Percentiles rank a stretch among this genome's conserved stretches.
Conservation (phyloP, 1,140 invertebrate genomes). For the Xylocopa sonorina region DNA sequence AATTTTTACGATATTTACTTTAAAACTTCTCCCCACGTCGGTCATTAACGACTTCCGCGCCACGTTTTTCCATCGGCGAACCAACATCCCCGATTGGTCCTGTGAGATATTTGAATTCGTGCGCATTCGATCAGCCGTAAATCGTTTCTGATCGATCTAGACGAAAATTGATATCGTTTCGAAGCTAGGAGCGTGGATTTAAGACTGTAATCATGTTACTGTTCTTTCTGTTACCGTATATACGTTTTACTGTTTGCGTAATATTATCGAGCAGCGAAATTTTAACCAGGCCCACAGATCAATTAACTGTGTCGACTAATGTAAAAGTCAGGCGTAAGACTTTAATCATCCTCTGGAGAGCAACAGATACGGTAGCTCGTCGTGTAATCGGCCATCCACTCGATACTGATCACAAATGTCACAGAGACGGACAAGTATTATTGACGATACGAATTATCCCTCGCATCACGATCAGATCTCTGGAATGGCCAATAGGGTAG, state of each 20-base stretch:
- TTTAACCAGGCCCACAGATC: no score
- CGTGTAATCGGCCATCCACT: slow-evolving; percentile 16
- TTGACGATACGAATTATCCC: slow-evolving; percentile 65
- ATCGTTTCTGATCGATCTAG: slow-evolving; percentile 63
- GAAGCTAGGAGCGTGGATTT: no score
- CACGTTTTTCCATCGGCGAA: slow-evolving; percentile 52
- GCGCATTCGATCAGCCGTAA: slow-evolving; percentile 47
- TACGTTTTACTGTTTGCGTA: no score
- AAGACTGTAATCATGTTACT: no score
- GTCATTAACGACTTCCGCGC: slow-evolving; percentile 65
- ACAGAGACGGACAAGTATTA: slow-evolving; percentile 41
- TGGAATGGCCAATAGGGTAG: slow-evolving; percentile 54
- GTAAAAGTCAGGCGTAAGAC: no score
- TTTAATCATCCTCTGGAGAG: background rate
- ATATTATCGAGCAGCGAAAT: no score
- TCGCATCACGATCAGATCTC: slow-evolving; percentile 51
- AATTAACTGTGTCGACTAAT: no score
- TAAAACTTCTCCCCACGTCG: slow-evolving; percentile 62
- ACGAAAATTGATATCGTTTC: slow-evolving; percentile 53
- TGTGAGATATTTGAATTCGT: slow-evolving; percentile 43
- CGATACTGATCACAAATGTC: slow-evolving; percentile 25
- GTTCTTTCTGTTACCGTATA: no score
- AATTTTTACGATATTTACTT: slow-evolving; percentile 73
- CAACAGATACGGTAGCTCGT: background rate
- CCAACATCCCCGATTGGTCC: slow-evolving; percentile 32